Conservation (phyloP, 2,797 vertebrate species). For the Luscinia megarhynchos region DNA sequence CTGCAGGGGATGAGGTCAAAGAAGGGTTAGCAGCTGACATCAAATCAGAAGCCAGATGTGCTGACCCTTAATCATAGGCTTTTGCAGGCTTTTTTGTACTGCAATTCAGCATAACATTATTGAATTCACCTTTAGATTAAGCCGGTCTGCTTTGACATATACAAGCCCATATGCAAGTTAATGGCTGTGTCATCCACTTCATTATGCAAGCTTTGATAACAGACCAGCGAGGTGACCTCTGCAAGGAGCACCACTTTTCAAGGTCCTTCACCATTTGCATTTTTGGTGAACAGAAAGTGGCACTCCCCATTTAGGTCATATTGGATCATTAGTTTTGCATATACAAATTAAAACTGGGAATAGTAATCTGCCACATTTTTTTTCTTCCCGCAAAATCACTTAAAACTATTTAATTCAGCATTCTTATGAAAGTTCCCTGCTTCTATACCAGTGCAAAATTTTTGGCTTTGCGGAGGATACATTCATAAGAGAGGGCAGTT, state of each 20-base stretch:
- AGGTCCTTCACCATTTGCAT: constrained; percentile 27
- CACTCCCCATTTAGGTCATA: not conserved
- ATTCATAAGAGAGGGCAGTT: not conserved
- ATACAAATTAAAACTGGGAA: not conserved
- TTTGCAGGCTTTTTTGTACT: constrained; percentile 34
- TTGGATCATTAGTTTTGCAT: not conserved
- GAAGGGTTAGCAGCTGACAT: constrained; percentile 75
- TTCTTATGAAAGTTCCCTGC: not conserved
- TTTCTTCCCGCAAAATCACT: not conserved
- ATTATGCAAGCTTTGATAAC: constrained; percentile 44
- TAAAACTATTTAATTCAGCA: not conserved
- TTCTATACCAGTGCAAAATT: not conserved
- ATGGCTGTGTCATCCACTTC: constrained; percentile 47
- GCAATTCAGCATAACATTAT: constrained; percentile 76
- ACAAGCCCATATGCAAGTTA: constrained; percentile 46
- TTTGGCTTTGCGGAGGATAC: not conserved
- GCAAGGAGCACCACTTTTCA: not conserved
- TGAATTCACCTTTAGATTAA: constrained; percentile 72
- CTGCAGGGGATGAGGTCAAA: constrained; percentile 64
- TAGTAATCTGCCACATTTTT: not conserved
- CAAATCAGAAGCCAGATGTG: constrained; percentile 67
- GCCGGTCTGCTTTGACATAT: constrained; percentile 43
- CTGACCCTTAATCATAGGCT: constrained; percentile 72
- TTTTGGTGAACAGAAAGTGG: not conserved
- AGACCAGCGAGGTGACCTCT: constrained; percentile 13